These are phyloP conservation scores for Parus major DNA, from an alignment of 2,113 vertebrate species.

Conservation along the genomic window DNA sequence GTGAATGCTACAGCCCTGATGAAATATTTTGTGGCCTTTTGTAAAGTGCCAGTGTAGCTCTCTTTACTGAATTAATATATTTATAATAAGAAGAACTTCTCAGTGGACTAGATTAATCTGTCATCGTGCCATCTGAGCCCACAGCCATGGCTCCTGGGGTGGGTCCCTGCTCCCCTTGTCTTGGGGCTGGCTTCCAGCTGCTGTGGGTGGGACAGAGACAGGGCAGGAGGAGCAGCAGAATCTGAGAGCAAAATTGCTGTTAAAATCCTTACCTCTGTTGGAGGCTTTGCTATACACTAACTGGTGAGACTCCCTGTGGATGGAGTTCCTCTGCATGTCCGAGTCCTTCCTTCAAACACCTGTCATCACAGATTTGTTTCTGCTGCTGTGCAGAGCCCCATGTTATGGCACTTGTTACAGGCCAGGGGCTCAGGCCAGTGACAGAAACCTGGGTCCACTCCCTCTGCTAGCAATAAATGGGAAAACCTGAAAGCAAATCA, in stretches of 20 bases:
- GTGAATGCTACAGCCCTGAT: not conserved
- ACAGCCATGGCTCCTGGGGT: not conserved
- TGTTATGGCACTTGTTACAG: fast-evolving
- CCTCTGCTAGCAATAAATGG: not conserved
- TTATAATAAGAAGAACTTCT: not conserved
- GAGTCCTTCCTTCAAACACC: not conserved
- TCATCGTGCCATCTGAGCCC: fast-evolving
- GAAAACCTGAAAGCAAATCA: not conserved
- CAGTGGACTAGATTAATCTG: not conserved
- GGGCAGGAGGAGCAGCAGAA: not conserved
- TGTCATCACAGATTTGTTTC: fast-evolving
- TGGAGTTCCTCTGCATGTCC: not conserved
- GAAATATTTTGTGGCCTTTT: not conserved
- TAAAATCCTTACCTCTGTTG: not conserved
- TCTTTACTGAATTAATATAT: not conserved
- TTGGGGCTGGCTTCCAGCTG: not conserved
- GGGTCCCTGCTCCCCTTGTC: not conserved
- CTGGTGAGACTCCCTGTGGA: not conserved
- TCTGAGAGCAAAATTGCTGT: not conserved
- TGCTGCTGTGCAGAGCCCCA: not conserved
- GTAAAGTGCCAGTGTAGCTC: not conserved
- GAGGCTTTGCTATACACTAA: not conserved
- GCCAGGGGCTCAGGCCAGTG: not conserved
- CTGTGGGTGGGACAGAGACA: not conserved
- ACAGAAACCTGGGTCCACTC: fast-evolving